Percentiles rank a stretch among this genome's conserved stretches.
These are phyloP conservation scores for Aphodius sticticus DNA, from an alignment of 2,888 invertebrate species.

Conservation along the genomic window DNA sequence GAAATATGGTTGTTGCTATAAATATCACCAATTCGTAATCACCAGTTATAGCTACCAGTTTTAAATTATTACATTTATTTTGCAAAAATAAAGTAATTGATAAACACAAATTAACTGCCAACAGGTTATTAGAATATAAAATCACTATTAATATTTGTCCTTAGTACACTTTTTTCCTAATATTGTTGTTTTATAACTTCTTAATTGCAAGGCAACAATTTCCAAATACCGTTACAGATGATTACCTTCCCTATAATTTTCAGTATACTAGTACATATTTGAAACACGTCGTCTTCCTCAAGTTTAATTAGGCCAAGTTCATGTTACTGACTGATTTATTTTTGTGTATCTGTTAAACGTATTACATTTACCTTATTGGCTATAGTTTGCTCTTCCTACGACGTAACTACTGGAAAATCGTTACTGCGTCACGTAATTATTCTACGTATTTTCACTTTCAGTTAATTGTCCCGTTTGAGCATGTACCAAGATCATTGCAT, in stretches of 20 bases:
- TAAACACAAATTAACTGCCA: background rate
- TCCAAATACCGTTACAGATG: background rate
- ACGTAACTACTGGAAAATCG: background rate
- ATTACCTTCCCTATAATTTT: background rate
- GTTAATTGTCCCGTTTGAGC: background rate
- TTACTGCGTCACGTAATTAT: background rate
- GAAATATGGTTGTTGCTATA: too few species aligned
- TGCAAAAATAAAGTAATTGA: background rate
- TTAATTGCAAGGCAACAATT: background rate
- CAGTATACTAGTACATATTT: background rate
- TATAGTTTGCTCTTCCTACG: background rate
- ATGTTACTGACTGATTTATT: background rate
- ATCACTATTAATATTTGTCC: background rate
- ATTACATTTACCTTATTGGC: background rate
- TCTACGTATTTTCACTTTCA: background rate
- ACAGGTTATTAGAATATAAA: background rate
- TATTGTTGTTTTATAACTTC: background rate
- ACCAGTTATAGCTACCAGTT: too few species aligned
- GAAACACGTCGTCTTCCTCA: background rate
- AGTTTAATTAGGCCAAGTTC: background rate
- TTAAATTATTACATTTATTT: too few species aligned
- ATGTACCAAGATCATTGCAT: background rate
- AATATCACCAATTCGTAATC: too few species aligned
- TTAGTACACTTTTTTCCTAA: background rate
- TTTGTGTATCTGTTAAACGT: background rate